Base-by-base conservation (phyloP, 2,888 invertebrate genomes). In the Agrenia bidenticulata region DNA sequence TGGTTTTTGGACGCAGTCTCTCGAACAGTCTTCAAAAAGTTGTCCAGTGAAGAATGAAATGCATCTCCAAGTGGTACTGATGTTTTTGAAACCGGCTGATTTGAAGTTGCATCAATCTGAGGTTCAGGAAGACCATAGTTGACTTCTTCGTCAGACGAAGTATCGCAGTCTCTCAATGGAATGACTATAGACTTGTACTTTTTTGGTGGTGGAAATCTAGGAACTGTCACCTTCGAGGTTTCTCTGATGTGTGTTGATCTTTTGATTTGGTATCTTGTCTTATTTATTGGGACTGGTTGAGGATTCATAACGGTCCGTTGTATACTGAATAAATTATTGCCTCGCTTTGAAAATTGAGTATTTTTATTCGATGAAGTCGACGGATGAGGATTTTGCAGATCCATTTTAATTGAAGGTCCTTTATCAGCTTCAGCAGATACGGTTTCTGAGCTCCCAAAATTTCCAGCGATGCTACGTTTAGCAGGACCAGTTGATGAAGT, bases 1-100 rank as follows among this genome's bases (percentile, higher is more conserved):
- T 51, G 51, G 19, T 11, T 17, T 7, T 23, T 21, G 15, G 58
- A 24, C n/a, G 58, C 58, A 7, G 5, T 45, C 41, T 58, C 45
- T 49, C 58, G 2, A 9, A 58, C 58, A 24, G 26, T 39, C 45
- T 49, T 58, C 45, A 58, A 58, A 58, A 58, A 58, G 1, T 2
- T 58, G 27, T 58, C 58, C 42, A 58, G 41, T 11, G 45, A 45
- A 23, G 45, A 26, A 26, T 58, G 58, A 45, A 58, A 58, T 45
- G 19, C 45, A 15, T 58, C 23, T 24, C 42, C 21, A 11, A 58
- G 26, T 17, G 42, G 15, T 4, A 42, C 58, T 21, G 39, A 17
- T n/a, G 13, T n/a, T 2, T 15, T 57, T 19, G 2, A 11, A 15
- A 5, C 15, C 15, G 45, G n/a, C 5, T 11, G 17, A 2, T n/a